Evolutionary conservation across 2,113 vertebrate species (phyloP), one percentile per base, ranked within the genome.

Genomic region (Carettochelys insculpta): DNA sequence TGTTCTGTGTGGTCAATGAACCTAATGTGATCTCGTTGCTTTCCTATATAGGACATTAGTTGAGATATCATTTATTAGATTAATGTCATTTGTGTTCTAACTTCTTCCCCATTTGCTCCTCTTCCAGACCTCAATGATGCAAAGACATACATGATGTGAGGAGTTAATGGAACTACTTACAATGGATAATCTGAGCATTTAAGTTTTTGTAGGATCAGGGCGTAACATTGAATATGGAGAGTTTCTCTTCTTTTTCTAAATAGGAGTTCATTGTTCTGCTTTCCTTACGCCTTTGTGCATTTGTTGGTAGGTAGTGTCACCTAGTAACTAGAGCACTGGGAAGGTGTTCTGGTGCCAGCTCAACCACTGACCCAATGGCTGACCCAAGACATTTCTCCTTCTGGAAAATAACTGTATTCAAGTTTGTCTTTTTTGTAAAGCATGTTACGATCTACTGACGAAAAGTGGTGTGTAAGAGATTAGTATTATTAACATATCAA

Each of bases 1-100:
- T 14, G 45, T 91, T 96, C 90, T 80, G 47, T 77, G 65, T 47
- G 16, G 86, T 82, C 80, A 87, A 43, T 85, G 73, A 94, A 94
- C 51, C 80, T 83, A 80, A 77, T 34, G 38, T 61, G 76, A 93
- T 71, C 4, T 77, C 86, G 61, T 77, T 54, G 22, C 75, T 83
- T 13, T 86, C 48, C 80, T n/a, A 50, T 0, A 52, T 7, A 65
- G 41, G 25, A 81, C 0, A 0, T 87, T 87, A 85, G 11, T 45
- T 13, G 34, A 89, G 50, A 22, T 45, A 52, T 53, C 82, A 81
- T 85, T 94, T 86, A 90, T 56, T 78, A 77, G 45, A 45, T 5
- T 88, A 0, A 19, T 58, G 51, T 20, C 27, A 27, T 16, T 93
- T 85, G n/a, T 53, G 31, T 79, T 79, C 82, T 85, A 47, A 45